Evolutionary conservation across 2,888 invertebrate genomes (phyloP), one percentile per base, ranked within the genome.

Genomic region (Altica lythri): DNA sequence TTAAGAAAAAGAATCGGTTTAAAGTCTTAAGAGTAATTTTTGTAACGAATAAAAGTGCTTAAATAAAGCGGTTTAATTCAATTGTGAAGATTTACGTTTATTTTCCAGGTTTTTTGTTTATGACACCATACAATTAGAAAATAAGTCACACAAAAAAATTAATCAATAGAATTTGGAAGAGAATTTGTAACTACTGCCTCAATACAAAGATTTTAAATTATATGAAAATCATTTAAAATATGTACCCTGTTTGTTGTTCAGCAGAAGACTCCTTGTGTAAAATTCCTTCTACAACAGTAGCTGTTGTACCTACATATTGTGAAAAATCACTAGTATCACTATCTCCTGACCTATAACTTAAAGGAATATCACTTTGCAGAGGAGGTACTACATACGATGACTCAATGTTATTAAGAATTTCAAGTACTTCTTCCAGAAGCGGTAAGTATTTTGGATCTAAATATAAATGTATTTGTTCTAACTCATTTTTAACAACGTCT

Each of bases 341-440:
- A 16, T 44, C 29, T 45, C 53, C 45, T 27, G 61, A 60, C 53
- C 75, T 64, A 62, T 74, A 74, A 63, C 74, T 76, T 43, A 74
- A 62, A 14, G 73, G 72, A 19, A 73, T 49, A 60, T 73, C 81
- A 77, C 78, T 71, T 34, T 76, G 71, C 44, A 81, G 77, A 29
- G 78, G 78, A 38, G 83, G 75, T 35, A 78, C 73, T 9, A 80
- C 68, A 16, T 68, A 66, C 48, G 77, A 77, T 29, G 77, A 65
- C 53, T 65, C 65, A 2, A 77, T 57, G 67, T 74, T 73, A 14
- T 66, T 62, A 35, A 83, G 64, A 13, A 78, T 76, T 19, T 78
- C 75, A 25, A 78, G 61, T 13, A 83, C 68, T 68, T 81, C 79
- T 57, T 80, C 73, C 62, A 79, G 74, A 4, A 74, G 34, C 27